Evolutionary conservation across 2,888 invertebrate genomes (phyloP).

Genomic region (Drosophila acutilabella): DNA sequence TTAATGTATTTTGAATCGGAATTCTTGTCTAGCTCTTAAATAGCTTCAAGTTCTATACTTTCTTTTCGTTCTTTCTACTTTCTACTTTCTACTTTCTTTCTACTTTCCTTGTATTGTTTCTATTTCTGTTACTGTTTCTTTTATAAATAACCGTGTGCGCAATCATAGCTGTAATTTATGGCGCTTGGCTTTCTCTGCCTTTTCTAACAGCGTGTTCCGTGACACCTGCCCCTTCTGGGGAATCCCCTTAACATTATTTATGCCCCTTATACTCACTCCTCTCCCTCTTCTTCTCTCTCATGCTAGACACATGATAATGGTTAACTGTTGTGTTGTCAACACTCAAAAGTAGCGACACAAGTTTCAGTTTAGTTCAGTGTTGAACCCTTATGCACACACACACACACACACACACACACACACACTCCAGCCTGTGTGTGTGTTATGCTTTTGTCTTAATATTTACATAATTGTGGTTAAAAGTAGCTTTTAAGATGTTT

Average conservation of each 20-base stretch:
- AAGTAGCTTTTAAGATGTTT: constrained; percentile 82
- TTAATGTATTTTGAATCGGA: no score
- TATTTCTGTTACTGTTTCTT: no score
- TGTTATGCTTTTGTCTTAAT: constrained; percentile 75
- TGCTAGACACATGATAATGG: constrained; percentile 74
- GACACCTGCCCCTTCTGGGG: not conserved
- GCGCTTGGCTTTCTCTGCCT: not conserved
- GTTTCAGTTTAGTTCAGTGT: constrained; percentile 7
- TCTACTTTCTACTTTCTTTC: no score
- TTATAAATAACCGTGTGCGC: not conserved
- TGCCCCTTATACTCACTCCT: not conserved
- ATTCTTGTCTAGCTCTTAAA: no score
- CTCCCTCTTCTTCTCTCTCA: not conserved
- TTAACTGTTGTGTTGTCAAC: constrained; percentile 77
- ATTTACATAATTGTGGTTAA: constrained; percentile 80
- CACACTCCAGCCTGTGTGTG: constrained; percentile 51
- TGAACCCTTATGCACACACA: constrained; percentile 17
- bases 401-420: constrained; percentile 8
- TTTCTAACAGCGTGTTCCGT: not conserved
- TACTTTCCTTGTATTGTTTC: no score
- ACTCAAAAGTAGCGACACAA: constrained; percentile 45
- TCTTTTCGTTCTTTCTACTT: no score
- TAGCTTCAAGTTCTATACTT: no score
- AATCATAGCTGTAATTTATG: not conserved
- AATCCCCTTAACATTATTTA: not conserved